phyloP scores from a whole-genome alignment of 2,888 invertebrate species.

The Spisula subtruncata region DNA sequence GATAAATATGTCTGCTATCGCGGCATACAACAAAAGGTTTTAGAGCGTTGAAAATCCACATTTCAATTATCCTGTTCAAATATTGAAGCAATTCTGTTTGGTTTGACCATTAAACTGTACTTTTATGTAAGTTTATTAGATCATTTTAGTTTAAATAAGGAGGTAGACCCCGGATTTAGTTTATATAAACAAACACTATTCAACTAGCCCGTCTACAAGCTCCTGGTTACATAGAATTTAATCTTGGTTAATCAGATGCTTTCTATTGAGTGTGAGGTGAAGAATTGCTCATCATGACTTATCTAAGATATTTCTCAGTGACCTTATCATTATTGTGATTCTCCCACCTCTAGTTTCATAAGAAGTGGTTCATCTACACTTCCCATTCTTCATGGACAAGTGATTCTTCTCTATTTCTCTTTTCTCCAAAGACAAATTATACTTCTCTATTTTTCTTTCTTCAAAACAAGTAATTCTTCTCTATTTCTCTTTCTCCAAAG shows the following conservation, averaged over 20 bases:
- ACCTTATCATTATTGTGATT: too few species aligned
- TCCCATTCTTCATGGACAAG: too few species aligned
- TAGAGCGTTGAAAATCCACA: constrained; percentile 4
- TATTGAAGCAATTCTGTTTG: constrained; percentile 33
- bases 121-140: constrained; percentile 35
- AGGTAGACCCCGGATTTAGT: constrained; percentile 18
- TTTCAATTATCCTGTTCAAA: constrained; percentile 42
- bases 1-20: not conserved
- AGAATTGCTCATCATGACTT: not conserved
- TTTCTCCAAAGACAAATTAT: too few species aligned
- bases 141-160: constrained; percentile 27
- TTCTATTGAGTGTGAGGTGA: not conserved
- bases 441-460: too few species aligned
- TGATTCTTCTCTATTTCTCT: too few species aligned
- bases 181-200: constrained; percentile 23
- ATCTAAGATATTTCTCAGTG: too few species aligned
- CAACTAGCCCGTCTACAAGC: not conserved
- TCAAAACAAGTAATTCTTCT: too few species aligned
- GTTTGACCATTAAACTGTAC: constrained; percentile 32
- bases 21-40: constrained; percentile 1
- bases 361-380: too few species aligned
- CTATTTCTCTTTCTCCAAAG: too few species aligned
- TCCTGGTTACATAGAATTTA: constrained; percentile 4
- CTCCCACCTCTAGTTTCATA: too few species aligned
- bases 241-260: not conserved